Percentiles rank a stretch among this genome's conserved stretches.
These are phyloP conservation scores for Eira barbara DNA, from an alignment of 2,113 vertebrate species.

Conservation along the genomic window DNA sequence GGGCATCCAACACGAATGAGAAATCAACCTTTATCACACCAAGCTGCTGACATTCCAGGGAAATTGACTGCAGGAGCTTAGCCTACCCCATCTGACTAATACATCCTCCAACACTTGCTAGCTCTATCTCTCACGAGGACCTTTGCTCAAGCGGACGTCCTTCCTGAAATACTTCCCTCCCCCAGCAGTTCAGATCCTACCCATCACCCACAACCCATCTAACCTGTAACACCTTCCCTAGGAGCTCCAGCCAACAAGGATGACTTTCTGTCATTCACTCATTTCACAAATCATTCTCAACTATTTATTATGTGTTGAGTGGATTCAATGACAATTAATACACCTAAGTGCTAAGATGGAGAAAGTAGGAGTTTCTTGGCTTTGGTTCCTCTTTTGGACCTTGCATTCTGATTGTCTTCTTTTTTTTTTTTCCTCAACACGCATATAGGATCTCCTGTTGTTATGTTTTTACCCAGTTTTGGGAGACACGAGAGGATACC, in stretches of 20 bases:
- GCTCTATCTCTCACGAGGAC: neutral
- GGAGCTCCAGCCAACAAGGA: too few relatives aligned
- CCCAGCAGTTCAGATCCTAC: neutral
- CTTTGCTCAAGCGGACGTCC: neutral
- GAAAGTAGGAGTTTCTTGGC: neutral
- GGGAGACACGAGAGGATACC: neutral
- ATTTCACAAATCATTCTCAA: neutral
- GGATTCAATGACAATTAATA: neutral
- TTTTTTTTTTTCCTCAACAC: neutral
- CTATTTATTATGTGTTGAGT: neutral
- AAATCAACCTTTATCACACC: neutral
- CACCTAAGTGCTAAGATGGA: neutral
- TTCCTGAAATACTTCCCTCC: neutral
- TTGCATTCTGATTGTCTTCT: neutral
- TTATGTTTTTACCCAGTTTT: neutral
- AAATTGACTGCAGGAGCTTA: neutral
- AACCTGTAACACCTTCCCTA: neutral
- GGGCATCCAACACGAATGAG: accelerated
- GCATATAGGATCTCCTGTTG: neutral
- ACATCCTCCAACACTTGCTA: neutral
- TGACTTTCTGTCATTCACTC: neutral
- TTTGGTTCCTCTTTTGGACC: neutral
- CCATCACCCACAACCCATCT: neutral
- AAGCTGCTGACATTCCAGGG: neutral
- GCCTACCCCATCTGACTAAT: neutral